These are phyloP conservation scores for Enteromius viviparus DNA, from an alignment of 2,797 vertebrate genomes.

Conservation along the genomic window DNA sequence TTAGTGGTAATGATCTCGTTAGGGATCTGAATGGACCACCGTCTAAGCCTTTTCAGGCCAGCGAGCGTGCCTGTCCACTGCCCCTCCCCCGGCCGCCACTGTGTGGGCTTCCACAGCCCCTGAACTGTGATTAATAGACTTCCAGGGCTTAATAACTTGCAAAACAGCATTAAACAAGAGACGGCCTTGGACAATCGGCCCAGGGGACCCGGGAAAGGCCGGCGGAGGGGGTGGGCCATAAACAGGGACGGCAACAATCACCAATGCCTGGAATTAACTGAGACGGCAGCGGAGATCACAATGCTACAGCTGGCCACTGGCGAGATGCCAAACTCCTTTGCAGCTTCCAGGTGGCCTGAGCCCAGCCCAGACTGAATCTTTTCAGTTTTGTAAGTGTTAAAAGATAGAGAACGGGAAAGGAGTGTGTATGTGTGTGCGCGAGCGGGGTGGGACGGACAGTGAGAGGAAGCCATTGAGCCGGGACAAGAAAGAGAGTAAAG, in stretches of 20 bases:
- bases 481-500: slow-evolving; percentile 92
- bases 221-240: slow-evolving; percentile 68
- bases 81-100: slow-evolving; percentile 80
- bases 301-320: slow-evolving; percentile 93
- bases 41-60: slow-evolving; percentile 87
- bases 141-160: slow-evolving; percentile 93
- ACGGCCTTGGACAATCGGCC: slow-evolving; percentile 84
- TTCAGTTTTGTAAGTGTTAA: slow-evolving; percentile 91
- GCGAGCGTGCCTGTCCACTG: slow-evolving; percentile 85
- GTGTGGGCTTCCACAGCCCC: slow-evolving; percentile 88
- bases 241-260: slow-evolving; percentile 86
- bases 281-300: slow-evolving; percentile 81
- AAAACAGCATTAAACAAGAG: slow-evolving; percentile 94
- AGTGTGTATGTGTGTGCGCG: slow-evolving; percentile 81
- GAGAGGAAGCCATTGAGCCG: slow-evolving; percentile 87
- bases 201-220: slow-evolving; percentile 55
- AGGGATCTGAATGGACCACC: slow-evolving; percentile 88
- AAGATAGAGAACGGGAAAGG: slow-evolving; percentile 76
- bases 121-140: slow-evolving; percentile 95
- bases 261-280: slow-evolving; percentile 84
- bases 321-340: slow-evolving; percentile 84
- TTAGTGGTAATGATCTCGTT: slow-evolving; percentile 91
- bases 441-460: slow-evolving; percentile 69
- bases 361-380: slow-evolving; percentile 78
- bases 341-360: slow-evolving; percentile 89